A percentile compares a stretch with the other conserved stretches of the same genome.
These are phyloP conservation scores for Tolmerus cingulatus DNA, from an alignment of 2,888 invertebrate species.

Conservation along the genomic window DNA sequence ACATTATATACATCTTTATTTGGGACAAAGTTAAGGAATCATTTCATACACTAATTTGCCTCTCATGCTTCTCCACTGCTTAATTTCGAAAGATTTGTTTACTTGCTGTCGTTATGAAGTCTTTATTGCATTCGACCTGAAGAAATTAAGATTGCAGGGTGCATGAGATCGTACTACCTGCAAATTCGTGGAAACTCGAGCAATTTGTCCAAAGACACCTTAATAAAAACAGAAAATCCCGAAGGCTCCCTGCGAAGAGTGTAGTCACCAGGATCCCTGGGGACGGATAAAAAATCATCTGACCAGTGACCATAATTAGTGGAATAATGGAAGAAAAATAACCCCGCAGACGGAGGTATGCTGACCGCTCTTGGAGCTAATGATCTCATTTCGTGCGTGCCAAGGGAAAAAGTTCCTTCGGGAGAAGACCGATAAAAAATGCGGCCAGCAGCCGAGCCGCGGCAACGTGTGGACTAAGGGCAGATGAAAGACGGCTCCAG, in stretches of 20 bases:
- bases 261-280: not conserved
- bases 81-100: not conserved
- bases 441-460: not conserved
- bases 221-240: not conserved
- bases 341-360: not conserved
- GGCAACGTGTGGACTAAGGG: not conserved
- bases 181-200: not conserved
- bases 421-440: not conserved
- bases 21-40: not conserved
- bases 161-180: not conserved
- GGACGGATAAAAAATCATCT: not conserved
- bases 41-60: not conserved
- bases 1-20: not conserved
- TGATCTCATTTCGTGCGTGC: slow-evolving; percentile 32
- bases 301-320: slow-evolving; percentile 33
- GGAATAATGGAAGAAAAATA: slow-evolving; percentile 37
- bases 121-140: not conserved
- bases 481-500: not conserved
- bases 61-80: not conserved
- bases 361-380: slow-evolving; percentile 7
- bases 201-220: not conserved
- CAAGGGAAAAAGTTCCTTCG: slow-evolving; percentile 11
- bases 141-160: not conserved
- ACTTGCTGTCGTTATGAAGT: not conserved
- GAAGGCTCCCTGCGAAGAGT: not conserved